A percentile compares a stretch with the other conserved stretches of the same genome.
phyloP scores from a whole-genome alignment of 2,888 invertebrate species.

The Zootermopsis nevadensis region DNA sequence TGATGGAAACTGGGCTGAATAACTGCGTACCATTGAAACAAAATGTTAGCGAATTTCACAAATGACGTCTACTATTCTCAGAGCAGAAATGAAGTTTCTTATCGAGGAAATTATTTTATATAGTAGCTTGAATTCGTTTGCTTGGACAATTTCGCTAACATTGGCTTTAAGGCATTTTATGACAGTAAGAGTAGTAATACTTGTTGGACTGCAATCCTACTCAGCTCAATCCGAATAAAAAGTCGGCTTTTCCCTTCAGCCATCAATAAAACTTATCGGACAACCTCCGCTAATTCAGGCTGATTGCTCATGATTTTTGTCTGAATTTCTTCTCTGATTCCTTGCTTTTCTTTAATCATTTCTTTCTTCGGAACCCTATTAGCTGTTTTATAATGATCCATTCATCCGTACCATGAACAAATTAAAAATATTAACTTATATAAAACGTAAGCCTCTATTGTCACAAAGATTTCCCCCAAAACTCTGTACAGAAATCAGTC shows the following conservation, averaged over 20 bases:
- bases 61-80: too few species aligned
- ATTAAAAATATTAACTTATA: too few species aligned
- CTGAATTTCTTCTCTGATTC: background rate
- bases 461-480: too few species aligned
- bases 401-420: too few species aligned
- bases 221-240: background rate
- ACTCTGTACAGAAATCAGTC: too few species aligned
- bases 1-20: too few species aligned
- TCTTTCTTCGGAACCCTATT: background rate
- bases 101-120: background rate
- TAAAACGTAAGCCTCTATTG: too few species aligned
- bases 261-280: background rate
- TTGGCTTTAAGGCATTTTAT: background rate
- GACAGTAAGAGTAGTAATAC: background rate
- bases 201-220: background rate
- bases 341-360: background rate
- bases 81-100: too few species aligned
- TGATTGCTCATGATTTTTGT: background rate
- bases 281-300: too few species aligned
- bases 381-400: too few species aligned
- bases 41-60: too few species aligned
- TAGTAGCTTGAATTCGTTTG: background rate
- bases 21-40: too few species aligned
- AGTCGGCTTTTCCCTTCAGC: background rate
- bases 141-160: background rate